phyloP scores from a whole-genome alignment of 2,113 vertebrate genomes.

The Myrmecobius fasciatus region DNA sequence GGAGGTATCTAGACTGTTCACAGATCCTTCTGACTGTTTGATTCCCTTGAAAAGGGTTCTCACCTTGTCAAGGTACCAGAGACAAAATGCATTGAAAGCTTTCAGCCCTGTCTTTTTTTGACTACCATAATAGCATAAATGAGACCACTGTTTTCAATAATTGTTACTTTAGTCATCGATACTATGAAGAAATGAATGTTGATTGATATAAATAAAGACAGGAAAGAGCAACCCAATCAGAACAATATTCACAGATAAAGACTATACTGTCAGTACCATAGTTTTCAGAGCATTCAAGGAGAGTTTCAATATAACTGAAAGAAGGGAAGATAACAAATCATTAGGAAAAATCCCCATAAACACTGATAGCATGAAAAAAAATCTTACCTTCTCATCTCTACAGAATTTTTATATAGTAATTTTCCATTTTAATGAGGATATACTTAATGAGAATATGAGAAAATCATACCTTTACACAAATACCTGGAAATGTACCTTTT shows the following conservation, averaged over 20 bases:
- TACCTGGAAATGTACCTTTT: neutral
- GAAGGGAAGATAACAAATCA: neutral
- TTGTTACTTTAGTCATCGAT: neutral
- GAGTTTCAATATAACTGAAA: neutral
- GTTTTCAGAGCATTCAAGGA: neutral
- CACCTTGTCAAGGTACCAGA: neutral
- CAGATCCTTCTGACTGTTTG: neutral
- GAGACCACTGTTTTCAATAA: neutral
- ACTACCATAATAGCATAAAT: neutral
- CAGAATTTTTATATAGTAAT: neutral
- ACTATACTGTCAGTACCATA: neutral
- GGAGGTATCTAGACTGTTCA: neutral
- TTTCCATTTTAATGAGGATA: neutral
- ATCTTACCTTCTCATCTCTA: neutral
- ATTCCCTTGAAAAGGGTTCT: neutral
- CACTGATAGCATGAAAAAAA: neutral
- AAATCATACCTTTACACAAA: neutral
- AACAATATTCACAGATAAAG: neutral
- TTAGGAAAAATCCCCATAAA: neutral
- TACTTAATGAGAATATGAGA: neutral
- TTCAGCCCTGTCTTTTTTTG: neutral
- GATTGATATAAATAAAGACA: neutral
- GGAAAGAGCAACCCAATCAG: neutral
- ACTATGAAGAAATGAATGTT: neutral
- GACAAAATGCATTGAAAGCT: neutral